Percentiles rank a stretch among this genome's conserved stretches.
Conservation (phyloP, 2,888 invertebrate species). For the Aporophyla lueneburgensis region DNA sequence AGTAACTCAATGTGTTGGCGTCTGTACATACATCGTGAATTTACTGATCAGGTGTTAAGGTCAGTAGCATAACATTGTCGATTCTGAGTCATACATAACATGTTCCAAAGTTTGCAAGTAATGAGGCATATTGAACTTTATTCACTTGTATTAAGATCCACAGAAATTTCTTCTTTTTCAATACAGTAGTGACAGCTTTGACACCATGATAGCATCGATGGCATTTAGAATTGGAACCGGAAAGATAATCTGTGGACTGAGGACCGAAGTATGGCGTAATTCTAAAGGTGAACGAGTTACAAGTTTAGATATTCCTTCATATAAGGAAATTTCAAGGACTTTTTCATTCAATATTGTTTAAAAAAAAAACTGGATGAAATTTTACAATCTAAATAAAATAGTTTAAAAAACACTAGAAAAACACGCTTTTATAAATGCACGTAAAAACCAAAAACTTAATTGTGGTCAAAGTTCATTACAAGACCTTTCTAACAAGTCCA, state of each 20-base stretch:
- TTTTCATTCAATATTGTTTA: slow-evolving; percentile 5
- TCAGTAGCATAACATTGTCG: slow-evolving; percentile 48
- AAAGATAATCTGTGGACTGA: slow-evolving; percentile 62
- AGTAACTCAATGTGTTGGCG: too few relatives aligned
- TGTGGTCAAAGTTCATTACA: too few relatives aligned
- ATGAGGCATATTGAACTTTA: slow-evolving; percentile 23
- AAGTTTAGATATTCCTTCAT: slow-evolving; percentile 59
- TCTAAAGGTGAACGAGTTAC: slow-evolving; percentile 76
- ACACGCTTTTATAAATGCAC: too few relatives aligned
- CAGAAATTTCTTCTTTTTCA: neutral
- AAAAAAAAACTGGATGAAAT: slow-evolving; percentile 11
- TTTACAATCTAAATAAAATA: too few relatives aligned
- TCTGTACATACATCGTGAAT: slow-evolving; percentile 28
- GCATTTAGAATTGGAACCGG: slow-evolving; percentile 69
- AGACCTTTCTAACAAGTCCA: too few relatives aligned
- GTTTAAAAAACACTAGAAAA: too few relatives aligned
- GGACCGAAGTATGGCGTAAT: slow-evolving; percentile 67
- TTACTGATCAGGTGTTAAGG: slow-evolving; percentile 58
- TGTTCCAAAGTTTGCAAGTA: neutral
- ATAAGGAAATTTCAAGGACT: slow-evolving; percentile 69
- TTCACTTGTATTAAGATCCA: slow-evolving; percentile 25
- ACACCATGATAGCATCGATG: slow-evolving; percentile 65
- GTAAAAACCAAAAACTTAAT: too few relatives aligned
- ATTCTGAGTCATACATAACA: slow-evolving; percentile 32
- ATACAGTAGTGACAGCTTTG: slow-evolving; percentile 42